These are phyloP conservation scores for Oxyruncus cristatus DNA, from an alignment of 2,113 vertebrate species.

Conservation along the genomic window DNA sequence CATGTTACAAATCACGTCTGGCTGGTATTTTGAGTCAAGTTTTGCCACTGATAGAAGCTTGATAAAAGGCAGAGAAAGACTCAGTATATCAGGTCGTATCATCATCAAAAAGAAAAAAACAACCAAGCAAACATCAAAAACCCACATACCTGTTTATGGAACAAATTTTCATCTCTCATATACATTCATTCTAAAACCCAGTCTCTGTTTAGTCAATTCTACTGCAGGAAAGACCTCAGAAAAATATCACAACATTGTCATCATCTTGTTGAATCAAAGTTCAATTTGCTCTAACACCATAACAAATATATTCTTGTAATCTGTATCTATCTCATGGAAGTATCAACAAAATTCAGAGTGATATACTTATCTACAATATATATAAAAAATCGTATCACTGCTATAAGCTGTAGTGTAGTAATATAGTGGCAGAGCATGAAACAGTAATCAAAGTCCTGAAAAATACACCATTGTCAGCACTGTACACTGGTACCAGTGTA, in stretches of 20 bases:
- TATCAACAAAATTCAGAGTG: slow-evolving; percentile 33
- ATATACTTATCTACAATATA: slow-evolving; percentile 9
- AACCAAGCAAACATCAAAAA: neutral
- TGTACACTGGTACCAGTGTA: neutral
- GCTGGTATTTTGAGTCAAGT: neutral
- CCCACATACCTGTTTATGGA: neutral
- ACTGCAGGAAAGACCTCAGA: neutral
- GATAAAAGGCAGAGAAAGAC: neutral
- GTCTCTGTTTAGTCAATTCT: neutral
- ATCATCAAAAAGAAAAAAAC: neutral
- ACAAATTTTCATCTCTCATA: neutral
- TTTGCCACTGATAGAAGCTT: neutral
- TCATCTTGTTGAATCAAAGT: neutral
- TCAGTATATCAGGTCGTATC: neutral
- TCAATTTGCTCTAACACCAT: neutral
- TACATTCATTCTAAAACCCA: neutral
- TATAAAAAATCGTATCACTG: neutral
- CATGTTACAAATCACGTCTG: neutral
- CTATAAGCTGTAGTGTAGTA: slow-evolving; percentile 1
- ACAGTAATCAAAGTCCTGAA: slow-evolving; percentile 48
- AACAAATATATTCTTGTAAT: slow-evolving; percentile 8
- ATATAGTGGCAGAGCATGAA: slow-evolving; percentile 17
- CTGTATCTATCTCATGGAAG: neutral
- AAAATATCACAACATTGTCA: neutral
- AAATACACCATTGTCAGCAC: slow-evolving; percentile 27